A percentile compares a stretch with the other conserved stretches of the same genome.
These are phyloP conservation scores for Nixonia krombeini DNA, from an alignment of 1,140 invertebrate genomes.

Conservation along the genomic window DNA sequence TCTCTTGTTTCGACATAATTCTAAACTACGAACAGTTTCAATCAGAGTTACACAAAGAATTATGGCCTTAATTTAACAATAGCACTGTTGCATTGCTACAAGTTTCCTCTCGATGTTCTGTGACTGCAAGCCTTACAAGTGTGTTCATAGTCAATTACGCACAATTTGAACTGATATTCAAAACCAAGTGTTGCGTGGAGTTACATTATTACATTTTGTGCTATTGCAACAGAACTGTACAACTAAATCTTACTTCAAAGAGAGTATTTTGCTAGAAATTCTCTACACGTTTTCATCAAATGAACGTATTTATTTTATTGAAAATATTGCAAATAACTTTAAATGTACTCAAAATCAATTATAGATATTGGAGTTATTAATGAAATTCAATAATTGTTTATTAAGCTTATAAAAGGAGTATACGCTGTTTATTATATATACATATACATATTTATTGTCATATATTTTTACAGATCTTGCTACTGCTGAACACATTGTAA, in stretches of 20 bases:
- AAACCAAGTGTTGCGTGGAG: too few relatives aligned
- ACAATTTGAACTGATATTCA: conserved; percentile 68
- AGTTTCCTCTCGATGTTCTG: conserved; percentile 6
- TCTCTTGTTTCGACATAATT: conserved; percentile 81
- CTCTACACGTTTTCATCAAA: too few relatives aligned
- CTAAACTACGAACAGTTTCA: not conserved
- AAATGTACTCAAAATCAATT: too few relatives aligned
- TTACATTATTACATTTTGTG: too few relatives aligned
- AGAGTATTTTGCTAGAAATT: too few relatives aligned
- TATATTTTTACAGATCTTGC: not conserved
- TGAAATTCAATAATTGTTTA: too few relatives aligned
- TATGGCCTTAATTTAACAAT: conserved; percentile 17
- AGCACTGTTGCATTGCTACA: conserved; percentile 10
- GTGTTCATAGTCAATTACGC: conserved; percentile 28
- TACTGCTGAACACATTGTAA: not conserved
- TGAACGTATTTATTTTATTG: too few relatives aligned
- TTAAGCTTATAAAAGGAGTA: not conserved
- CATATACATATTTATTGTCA: not conserved
- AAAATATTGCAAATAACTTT: conserved; percentile 31
- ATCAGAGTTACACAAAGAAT: not conserved
- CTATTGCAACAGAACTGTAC: too few relatives aligned
- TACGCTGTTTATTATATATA: not conserved
- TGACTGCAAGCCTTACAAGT: conserved; percentile 2
- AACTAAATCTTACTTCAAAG: too few relatives aligned
- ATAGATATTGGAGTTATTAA: too few relatives aligned